Conservation (phyloP, 1,140 invertebrate species). For the Zaprionus kolodkinae region DNA sequence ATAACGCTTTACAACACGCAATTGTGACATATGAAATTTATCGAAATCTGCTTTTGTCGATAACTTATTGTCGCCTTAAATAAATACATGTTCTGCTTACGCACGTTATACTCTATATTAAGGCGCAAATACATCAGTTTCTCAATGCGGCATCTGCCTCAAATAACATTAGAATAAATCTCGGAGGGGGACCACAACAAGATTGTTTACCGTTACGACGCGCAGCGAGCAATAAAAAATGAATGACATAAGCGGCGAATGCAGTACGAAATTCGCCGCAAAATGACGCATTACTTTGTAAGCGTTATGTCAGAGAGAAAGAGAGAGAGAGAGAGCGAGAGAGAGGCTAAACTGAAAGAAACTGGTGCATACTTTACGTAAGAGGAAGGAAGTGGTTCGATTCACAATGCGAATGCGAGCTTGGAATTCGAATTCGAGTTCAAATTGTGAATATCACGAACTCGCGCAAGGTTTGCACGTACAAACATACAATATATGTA, state of each 20-base stretch:
- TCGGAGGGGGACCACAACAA: not conserved
- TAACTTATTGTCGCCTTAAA: too few species aligned
- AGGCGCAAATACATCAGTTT: not conserved
- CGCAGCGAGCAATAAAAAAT: conserved; percentile 2
- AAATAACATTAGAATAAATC: not conserved
- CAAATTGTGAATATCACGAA: not conserved
- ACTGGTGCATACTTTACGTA: conserved; percentile 15
- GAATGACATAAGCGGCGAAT: conserved; percentile 4
- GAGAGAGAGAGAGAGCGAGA: not conserved
- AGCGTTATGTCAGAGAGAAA: not conserved
- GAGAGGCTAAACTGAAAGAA: conserved; percentile 9
- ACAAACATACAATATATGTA: too few species aligned
- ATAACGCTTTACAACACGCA: too few species aligned
- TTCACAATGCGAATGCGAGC: not conserved
- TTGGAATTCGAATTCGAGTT: not conserved
- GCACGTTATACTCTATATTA: not conserved
- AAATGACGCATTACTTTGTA: not conserved
- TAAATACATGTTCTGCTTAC: not conserved
- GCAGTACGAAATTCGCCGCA: not conserved
- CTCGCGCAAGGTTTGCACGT: conserved; percentile 20
- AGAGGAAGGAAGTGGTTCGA: conserved; percentile 37
- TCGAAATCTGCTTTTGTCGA: too few species aligned
- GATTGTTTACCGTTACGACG: conserved; percentile 3
- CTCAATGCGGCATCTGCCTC: not conserved
- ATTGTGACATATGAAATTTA: too few species aligned